phyloP scores from a whole-genome alignment of 2,113 vertebrate species.

The Cryptotis parvus region DNA sequence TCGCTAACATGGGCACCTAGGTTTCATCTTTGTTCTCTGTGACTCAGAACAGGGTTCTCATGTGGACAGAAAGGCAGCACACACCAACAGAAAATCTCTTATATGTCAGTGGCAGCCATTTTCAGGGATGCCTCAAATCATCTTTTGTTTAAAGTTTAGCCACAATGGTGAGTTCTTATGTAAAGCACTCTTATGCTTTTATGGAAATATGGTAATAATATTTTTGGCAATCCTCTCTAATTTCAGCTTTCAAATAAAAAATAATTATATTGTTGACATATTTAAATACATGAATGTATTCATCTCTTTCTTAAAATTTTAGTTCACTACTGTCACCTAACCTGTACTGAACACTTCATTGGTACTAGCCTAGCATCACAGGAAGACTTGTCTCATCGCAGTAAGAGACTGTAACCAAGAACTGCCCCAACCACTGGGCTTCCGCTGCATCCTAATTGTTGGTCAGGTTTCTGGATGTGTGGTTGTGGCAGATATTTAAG shows the following conservation, averaged over 20 bases:
- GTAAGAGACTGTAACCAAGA: too few relatives aligned
- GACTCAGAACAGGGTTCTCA: slow-evolving; percentile 73
- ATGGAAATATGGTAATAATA: slow-evolving; percentile 71
- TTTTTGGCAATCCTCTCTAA: slow-evolving; percentile 77
- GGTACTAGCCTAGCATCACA: too few relatives aligned
- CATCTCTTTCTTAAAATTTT: neutral
- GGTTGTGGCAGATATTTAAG: neutral
- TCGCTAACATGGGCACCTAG: accelerated
- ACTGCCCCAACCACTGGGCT: neutral
- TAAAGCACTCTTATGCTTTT: slow-evolving; percentile 66
- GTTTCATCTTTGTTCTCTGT: neutral
- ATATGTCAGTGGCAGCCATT: slow-evolving; percentile 79
- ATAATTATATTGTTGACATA: slow-evolving; percentile 52
- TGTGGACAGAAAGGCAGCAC: slow-evolving; percentile 80
- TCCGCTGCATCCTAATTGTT: neutral
- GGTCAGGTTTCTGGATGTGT: neutral
- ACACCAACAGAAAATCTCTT: slow-evolving; percentile 64
- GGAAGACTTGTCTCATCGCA: neutral
- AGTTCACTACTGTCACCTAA: neutral
- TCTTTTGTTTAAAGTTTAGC: slow-evolving; percentile 83
- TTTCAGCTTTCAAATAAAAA: slow-evolving; percentile 71
- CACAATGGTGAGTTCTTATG: slow-evolving; percentile 63
- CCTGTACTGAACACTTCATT: neutral
- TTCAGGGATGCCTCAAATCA: slow-evolving; percentile 81
- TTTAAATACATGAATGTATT: neutral